Base-by-base conservation (phyloP, 2,113 vertebrate species). In the Lucifuga dentata region DNA sequence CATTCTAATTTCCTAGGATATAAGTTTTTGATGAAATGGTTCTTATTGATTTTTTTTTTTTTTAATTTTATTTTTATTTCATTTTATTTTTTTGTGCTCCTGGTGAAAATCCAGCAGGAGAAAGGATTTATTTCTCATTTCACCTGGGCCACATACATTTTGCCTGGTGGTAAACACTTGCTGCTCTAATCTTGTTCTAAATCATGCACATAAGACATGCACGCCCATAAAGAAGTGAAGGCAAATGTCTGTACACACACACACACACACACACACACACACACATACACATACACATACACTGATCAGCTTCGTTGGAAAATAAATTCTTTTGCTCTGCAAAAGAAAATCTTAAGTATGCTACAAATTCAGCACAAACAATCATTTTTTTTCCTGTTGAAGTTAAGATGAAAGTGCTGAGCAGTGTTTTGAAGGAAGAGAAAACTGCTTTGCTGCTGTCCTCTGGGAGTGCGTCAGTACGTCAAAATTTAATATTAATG, bases 401-500 rank as follows among this genome's bases (percentile, higher is more conserved):
- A 76, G 53, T 51, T 50, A 8, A 53, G 8, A 66, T 57, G 16
- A 80, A 69, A 80, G 40, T 60, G 44, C 3, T 8, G 38, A 41
- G 51, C 11, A 67, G 61, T 52, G 36, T 73, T 70, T 56, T 43
- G 32, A 26, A 5, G 23, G 29, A 56, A 50, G 1, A n/a, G 9
- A 60, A 67, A 78, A 81, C 66, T 72, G 23, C 41, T 70, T 64
- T 48, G 16, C 44, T 57, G 38, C 43, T 15, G 11, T 70, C 56
- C 57, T 32, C 23, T 38, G 41, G 62, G 57, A 44, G 21, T 36
- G 24, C 12, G 77, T 76, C 68, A 81, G 60, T 9, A 65, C 79
- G 83, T 78, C 60, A 59, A 45, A 33, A 80, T 87, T 61, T 59
- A 86, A 80, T 76, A 78, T 78, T 81, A 79, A 89, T 81, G 61